A percentile compares a stretch with the other conserved stretches of the same genome.
Conservation (phyloP, 2,797 vertebrate species). For the Coranthus polyacanthus region DNA sequence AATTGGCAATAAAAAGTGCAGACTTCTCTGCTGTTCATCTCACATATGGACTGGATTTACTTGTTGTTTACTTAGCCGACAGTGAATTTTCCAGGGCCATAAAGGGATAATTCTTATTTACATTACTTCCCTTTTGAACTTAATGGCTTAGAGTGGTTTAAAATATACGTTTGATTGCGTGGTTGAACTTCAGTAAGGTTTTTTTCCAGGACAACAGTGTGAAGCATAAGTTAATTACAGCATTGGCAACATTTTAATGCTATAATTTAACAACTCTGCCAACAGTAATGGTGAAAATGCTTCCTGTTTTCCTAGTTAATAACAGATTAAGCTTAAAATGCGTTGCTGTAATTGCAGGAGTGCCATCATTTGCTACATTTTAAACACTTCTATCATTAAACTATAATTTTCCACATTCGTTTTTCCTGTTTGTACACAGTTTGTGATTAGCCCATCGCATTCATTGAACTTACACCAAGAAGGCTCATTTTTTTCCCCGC, state of each 20-base stretch:
- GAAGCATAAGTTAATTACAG: background rate
- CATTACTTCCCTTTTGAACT: background rate
- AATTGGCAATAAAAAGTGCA: no score
- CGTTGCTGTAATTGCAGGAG: background rate
- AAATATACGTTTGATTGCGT: constrained; percentile 3
- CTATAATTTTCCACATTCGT: background rate
- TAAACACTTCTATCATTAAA: constrained; percentile 6
- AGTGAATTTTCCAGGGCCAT: background rate
- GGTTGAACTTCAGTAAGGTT: constrained; percentile 6
- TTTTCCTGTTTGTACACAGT: background rate
- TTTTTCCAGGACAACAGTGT: background rate
- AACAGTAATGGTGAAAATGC: background rate
- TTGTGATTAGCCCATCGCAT: background rate
- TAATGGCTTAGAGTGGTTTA: background rate
- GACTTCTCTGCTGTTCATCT: no score
- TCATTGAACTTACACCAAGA: constrained; percentile 83
- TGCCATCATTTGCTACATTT: background rate
- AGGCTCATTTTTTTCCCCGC: constrained; percentile 85
- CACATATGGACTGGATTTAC: no score
- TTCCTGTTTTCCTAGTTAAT: constrained; percentile 16
- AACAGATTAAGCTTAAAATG: constrained; percentile 7
- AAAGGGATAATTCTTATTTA: background rate
- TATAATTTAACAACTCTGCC: constrained; percentile 8
- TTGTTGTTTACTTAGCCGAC: no score
- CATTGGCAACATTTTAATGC: background rate